phyloP scores from a whole-genome alignment of 2,797 vertebrate species.

The Dallia pectoralis region DNA sequence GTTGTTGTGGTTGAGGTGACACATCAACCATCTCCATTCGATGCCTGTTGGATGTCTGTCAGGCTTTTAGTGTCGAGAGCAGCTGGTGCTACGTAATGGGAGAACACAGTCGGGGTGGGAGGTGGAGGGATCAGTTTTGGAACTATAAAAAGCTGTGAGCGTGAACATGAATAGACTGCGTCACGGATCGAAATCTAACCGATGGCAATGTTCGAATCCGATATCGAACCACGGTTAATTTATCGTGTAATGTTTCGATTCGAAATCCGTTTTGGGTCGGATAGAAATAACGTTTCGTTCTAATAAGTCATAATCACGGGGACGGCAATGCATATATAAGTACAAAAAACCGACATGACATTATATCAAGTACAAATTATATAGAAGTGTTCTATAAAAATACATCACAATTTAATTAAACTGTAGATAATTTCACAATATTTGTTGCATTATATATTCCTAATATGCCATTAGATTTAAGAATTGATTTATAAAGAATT shows the following conservation, averaged over 20 bases:
- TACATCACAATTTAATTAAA: not conserved
- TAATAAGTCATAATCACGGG: not conserved
- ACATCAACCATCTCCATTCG: not conserved
- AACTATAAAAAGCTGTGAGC: constrained; percentile 55
- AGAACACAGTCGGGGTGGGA: constrained; percentile 59
- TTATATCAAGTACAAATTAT: not conserved
- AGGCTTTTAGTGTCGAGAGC: constrained; percentile 26
- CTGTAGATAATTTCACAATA: not conserved
- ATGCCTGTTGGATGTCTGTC: not conserved
- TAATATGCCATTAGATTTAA: not conserved
- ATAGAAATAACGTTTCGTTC: not conserved
- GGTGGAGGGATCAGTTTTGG: constrained; percentile 18
- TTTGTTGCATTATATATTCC: not conserved
- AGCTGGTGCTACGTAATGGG: constrained; percentile 63
- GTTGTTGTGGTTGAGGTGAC: not conserved
- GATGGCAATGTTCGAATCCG: not conserved
- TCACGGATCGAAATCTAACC: not conserved
- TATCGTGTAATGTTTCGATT: not conserved
- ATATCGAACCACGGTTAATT: not conserved
- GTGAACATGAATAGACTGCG: constrained; percentile 27
- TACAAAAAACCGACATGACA: not conserved
- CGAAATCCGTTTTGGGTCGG: not conserved
- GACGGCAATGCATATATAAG: not conserved
- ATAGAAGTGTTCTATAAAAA: not conserved
- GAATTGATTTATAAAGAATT: not conserved